phyloP scores from a whole-genome alignment of 2,888 invertebrate species.

The Pseudoips prasinana region DNA sequence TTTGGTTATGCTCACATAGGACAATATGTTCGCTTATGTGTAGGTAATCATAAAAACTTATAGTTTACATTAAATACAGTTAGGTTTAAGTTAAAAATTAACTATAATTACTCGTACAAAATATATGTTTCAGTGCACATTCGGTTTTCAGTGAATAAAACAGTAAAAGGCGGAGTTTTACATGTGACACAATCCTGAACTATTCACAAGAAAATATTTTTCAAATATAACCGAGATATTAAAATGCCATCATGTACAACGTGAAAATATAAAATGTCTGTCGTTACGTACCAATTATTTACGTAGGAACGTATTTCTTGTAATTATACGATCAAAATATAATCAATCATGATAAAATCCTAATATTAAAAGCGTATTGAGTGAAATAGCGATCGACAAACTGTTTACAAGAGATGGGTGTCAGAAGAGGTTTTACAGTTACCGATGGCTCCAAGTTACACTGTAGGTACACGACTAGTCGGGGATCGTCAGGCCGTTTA shows the following conservation, averaged over 20 bases:
- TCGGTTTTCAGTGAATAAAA: conserved; percentile 39
- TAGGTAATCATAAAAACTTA: conserved; percentile 69
- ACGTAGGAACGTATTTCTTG: conserved; percentile 20
- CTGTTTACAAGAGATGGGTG: conserved; percentile 15
- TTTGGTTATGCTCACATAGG: too few species aligned
- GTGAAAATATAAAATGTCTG: conserved; percentile 33
- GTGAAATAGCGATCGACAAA: conserved; percentile 49
- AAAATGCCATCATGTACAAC: conserved; percentile 20
- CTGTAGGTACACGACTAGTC: conserved; percentile 52
- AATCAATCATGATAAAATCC: conserved; percentile 45
- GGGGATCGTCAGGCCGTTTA: too few species aligned
- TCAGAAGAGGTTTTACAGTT: conserved; percentile 22
- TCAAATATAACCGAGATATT: conserved; percentile 9
- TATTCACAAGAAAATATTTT: conserved; percentile 23
- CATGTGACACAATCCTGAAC: conserved; percentile 28
- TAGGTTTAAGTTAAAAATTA: conserved; percentile 60
- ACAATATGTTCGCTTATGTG: conserved; percentile 42
- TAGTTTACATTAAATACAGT: conserved; percentile 50
- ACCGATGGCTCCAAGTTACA: conserved; percentile 33
- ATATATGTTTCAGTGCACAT: conserved; percentile 64
- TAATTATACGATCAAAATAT: conserved; percentile 28
- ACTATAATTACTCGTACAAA: conserved; percentile 66
- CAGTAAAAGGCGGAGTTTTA: conserved; percentile 38
- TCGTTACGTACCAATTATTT: conserved; percentile 13
- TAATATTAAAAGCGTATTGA: conserved; percentile 61